A percentile compares a stretch with the other conserved stretches of the same genome.
Evolutionary conservation across 2,888 invertebrate species (phyloP).

Genomic region (Drosophila birchii): DNA sequence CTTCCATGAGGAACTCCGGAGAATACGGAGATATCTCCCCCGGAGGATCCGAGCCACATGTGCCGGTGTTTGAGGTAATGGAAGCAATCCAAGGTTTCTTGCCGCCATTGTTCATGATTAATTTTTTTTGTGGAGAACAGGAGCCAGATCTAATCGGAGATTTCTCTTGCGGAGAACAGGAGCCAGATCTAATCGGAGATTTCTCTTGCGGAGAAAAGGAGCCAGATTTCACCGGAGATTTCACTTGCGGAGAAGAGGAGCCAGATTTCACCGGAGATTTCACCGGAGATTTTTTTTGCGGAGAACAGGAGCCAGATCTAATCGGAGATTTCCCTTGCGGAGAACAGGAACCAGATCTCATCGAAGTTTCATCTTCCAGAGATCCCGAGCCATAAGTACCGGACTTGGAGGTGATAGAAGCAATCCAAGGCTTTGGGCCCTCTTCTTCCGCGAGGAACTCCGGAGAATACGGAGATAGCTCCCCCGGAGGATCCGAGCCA

Average conservation of each 20-base stretch:
- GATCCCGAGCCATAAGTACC: no score
- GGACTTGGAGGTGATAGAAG: no score
- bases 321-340: background rate
- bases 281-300: background rate
- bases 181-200: background rate
- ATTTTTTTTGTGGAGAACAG: background rate
- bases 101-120: background rate
- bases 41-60: background rate
- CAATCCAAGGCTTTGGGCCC: no score
- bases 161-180: background rate
- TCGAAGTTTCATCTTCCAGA: no score
- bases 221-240: background rate
- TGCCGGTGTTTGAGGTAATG: background rate
- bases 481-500: background rate
- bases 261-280: background rate
- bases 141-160: background rate
- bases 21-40: background rate
- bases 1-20: no score
- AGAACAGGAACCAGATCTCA: background rate
- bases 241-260: fast-evolving
- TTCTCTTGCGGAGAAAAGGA: background rate
- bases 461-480: background rate
- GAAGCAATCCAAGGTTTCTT: background rate
- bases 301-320: background rate
- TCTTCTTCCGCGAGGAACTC: no score